Base-by-base conservation (phyloP, 2,113 vertebrate species). In the Rhinolophus ferrumequinum region DNA sequence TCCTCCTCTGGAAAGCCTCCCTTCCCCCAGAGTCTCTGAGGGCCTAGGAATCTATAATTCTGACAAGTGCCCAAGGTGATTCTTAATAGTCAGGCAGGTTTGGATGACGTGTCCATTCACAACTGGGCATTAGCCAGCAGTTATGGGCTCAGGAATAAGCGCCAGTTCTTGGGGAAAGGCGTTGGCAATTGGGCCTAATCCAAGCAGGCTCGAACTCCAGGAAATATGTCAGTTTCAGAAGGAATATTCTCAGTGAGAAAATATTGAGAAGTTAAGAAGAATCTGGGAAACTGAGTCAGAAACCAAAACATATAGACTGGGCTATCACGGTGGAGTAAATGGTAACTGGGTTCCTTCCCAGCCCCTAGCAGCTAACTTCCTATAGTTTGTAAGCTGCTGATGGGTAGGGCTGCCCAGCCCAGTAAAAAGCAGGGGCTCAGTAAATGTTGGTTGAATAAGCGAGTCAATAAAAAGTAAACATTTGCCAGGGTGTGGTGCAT, bases 161-260 rank as follows among this genome's bases (percentile, higher is more conserved):
- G 24, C 52, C 41, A n/a, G 24, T 6, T 54, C 41, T 67, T 28
- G 33, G 58, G 58, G 24, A 79, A 77, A 10, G 12, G 9, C 14
- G 56, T 41, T 62, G 81, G 56, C 3, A n/a, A 22, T 7, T 58
- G 5, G 8, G 62, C 8, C 33, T 96, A 50, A 79, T 33, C 47
- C 73, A 79, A 69, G 60, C 44, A 62, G 67, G 30, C 60, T 86
- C 72, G 10, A 50, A 66, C 72, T 90, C n/a, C 15, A 30, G 54
- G 66, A 75, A 66, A n/a, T 70, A 54, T 54, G 97, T 88, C 21
- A 50, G 44, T 86, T 95, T 22, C 22, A 83, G 50, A 15, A 87
- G 35, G 62, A 90, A 56, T 92, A 67, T 33, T 44, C 69, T 72
- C 69, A 82, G 47, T 86, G 47, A 67, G 7, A 87, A 81, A 90